phyloP scores from a whole-genome alignment of 1,140 invertebrate genomes.

The Pectinophora gossypiella region DNA sequence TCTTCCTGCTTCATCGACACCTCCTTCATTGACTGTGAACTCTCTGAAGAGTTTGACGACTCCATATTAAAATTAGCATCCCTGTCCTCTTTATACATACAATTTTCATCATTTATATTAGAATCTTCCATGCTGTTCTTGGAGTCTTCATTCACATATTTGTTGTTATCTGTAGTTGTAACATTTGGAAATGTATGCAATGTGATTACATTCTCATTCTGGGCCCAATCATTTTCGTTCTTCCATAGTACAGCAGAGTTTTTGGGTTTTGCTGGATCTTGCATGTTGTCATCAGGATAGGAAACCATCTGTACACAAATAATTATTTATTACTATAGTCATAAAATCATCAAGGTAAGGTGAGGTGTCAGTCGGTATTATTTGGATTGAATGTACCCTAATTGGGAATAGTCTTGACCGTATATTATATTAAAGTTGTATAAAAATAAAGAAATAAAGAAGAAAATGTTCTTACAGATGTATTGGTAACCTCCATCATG shows the following conservation, averaged over 20 bases:
- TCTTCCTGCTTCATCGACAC: conserved; percentile 55
- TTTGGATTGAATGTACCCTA: too few relatives aligned
- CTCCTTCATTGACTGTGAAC: conserved; percentile 66
- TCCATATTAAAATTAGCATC: conserved; percentile 70
- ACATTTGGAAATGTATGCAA: conserved; percentile 53
- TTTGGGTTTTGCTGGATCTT: conserved; percentile 65
- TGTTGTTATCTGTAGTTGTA: conserved; percentile 44
- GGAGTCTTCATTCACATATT: conserved; percentile 65
- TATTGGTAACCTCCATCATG: conserved; percentile 69
- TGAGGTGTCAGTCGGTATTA: too few relatives aligned
- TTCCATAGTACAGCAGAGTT: conserved; percentile 63
- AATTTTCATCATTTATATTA: conserved; percentile 62
- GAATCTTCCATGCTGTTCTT: conserved; percentile 66
- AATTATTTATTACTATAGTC: too few relatives aligned
- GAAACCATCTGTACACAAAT: conserved; percentile 55
- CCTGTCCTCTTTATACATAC: conserved; percentile 63
- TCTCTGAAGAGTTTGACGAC: conserved; percentile 67
- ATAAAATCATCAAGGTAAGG: too few relatives aligned
- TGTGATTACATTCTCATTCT: conserved; percentile 54
- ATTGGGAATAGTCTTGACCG: too few relatives aligned
- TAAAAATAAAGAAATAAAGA: too few relatives aligned
- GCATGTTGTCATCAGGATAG: conserved; percentile 60
- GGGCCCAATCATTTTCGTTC: conserved; percentile 54
- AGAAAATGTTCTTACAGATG: conserved; percentile 64
- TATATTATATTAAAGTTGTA: too few relatives aligned